Evolutionary conservation across 2,888 invertebrate genomes (phyloP).

Genomic region (Cephonodes hylas): DNA sequence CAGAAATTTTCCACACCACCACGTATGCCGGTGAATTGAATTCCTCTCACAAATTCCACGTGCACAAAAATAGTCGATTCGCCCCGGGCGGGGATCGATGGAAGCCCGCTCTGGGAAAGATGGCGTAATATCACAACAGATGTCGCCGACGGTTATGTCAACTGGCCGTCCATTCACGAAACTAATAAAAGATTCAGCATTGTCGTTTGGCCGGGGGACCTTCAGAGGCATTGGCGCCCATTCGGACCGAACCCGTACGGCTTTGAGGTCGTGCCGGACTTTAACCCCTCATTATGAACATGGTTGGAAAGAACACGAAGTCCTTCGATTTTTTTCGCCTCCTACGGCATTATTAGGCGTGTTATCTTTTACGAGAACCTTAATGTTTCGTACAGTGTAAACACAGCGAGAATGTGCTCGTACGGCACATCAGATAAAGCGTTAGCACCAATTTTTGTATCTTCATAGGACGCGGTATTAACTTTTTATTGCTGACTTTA

Average conservation of each 20-base stretch:
- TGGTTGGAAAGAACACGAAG: conserved; percentile 54
- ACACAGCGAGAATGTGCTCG: neutral
- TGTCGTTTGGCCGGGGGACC: conserved; percentile 68
- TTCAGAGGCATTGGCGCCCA: conserved; percentile 58
- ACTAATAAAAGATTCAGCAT: conserved; percentile 80
- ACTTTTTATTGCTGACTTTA: neutral
- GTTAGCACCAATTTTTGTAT: neutral
- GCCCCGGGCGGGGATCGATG: conserved; percentile 54
- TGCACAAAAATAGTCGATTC: conserved; percentile 63
- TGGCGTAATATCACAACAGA: conserved; percentile 78
- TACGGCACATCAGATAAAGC: neutral
- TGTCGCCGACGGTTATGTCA: conserved; percentile 77
- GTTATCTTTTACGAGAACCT: neutral
- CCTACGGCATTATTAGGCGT: neutral
- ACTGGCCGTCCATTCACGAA: conserved; percentile 76
- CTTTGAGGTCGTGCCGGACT: conserved; percentile 57
- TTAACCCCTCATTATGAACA: conserved; percentile 59
- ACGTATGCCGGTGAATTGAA: conserved; percentile 49
- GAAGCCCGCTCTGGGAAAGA: conserved; percentile 51
- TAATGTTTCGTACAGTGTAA: neutral
- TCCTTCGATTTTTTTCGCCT: conserved; percentile 32
- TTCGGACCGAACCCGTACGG: conserved; percentile 42
- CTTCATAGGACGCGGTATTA: neutral
- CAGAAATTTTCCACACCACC: conserved; percentile 32
- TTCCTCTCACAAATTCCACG: conserved; percentile 62